These are phyloP conservation scores for Brachionus manjavacas DNA, from an alignment of 1,140 invertebrate genomes.

Conservation along the genomic window DNA sequence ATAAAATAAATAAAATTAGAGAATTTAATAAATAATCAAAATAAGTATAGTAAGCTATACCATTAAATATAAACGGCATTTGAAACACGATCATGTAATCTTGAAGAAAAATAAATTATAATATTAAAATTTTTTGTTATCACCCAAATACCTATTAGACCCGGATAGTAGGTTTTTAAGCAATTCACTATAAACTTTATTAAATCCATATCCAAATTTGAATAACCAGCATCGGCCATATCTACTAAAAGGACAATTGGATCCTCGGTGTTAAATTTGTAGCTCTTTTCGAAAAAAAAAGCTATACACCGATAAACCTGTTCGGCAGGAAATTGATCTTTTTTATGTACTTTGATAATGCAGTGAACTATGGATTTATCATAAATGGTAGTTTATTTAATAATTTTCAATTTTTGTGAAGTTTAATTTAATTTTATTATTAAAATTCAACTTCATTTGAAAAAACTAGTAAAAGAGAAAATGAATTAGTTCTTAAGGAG, in stretches of 20 bases:
- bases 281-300: constrained; percentile 76
- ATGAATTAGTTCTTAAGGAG: too few species aligned
- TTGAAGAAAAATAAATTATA: constrained; percentile 60
- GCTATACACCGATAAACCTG: constrained; percentile 74
- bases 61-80: constrained; percentile 87
- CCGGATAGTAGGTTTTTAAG: constrained; percentile 82
- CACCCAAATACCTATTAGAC: constrained; percentile 57
- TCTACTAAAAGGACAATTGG: constrained; percentile 81
- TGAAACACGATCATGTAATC: constrained; percentile 87
- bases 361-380: constrained; percentile 48
- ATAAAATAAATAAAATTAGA: constrained; percentile 54
- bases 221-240: constrained; percentile 74
- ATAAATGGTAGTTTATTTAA: constrained; percentile 21
- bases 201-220: constrained; percentile 68
- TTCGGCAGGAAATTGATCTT: constrained; percentile 68
- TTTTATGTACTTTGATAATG: constrained; percentile 57
- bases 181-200: constrained; percentile 72
- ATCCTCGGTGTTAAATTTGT: constrained; percentile 68
- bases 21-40: background rate
- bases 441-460: too few species aligned
- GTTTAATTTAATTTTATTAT: too few species aligned
- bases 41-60: constrained; percentile 56
- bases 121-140: too few species aligned
- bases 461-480: too few species aligned
- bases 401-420: background rate